These are phyloP conservation scores for Xenentodon cancila DNA, from an alignment of 2,797 vertebrate species.

Conservation along the genomic window DNA sequence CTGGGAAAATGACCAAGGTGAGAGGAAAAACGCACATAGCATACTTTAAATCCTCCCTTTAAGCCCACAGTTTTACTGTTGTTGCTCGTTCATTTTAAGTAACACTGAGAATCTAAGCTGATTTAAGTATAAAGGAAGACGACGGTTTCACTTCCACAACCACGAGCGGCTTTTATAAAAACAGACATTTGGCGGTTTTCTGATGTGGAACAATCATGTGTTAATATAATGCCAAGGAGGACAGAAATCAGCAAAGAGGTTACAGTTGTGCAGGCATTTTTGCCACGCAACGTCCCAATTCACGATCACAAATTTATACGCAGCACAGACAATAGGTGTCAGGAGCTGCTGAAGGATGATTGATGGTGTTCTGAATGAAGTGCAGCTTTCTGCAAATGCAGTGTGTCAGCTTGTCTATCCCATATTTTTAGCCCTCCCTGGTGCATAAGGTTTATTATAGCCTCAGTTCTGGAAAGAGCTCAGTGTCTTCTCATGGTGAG, in stretches of 20 bases:
- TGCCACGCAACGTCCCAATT: background rate
- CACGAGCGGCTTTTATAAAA: too few species aligned
- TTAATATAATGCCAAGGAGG: too few species aligned
- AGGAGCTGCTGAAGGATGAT: conserved; percentile 43
- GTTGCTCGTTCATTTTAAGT: conserved; percentile 19
- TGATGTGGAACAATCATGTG: too few species aligned
- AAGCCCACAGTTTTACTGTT: conserved; percentile 26
- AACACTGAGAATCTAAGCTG: conserved; percentile 22
- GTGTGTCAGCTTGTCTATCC: conserved; percentile 72
- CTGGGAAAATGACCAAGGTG: conserved; percentile 67
- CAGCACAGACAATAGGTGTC: conserved; percentile 28
- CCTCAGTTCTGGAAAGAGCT: conserved; percentile 47
- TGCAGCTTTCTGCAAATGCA: conserved; percentile 61
- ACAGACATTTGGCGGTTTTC: too few species aligned
- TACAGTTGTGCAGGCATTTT: background rate
- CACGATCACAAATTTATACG: conserved; percentile 7
- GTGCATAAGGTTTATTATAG: conserved; percentile 67
- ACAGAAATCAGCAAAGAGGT: background rate
- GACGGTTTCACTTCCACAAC: conserved; percentile 28
- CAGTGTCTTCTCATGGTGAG: conserved; percentile 53
- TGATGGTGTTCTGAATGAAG: conserved; percentile 51
- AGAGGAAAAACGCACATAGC: conserved; percentile 54
- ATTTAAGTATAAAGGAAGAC: conserved; percentile 4
- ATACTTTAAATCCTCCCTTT: conserved; percentile 32
- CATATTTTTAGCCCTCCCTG: conserved; percentile 72